A percentile compares a stretch with the other conserved stretches of the same genome.
Conservation (phyloP, 30 jellyfish, hydroid and myxozoan genomes). For the Hydractinia echinata region DNA sequence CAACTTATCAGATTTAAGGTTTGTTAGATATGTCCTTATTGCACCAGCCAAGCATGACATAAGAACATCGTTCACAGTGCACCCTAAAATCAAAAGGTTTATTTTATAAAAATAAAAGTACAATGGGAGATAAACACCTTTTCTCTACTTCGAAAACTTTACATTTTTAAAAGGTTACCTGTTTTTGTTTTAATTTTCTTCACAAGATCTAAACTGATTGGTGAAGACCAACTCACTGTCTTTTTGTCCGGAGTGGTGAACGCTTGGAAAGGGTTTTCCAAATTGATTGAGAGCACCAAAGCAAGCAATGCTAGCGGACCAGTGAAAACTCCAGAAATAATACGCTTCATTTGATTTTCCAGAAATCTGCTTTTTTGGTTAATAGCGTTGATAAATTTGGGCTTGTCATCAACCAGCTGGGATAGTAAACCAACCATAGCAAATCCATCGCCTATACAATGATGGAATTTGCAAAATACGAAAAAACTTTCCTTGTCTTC, state of each 20-base stretch:
- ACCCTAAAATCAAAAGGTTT: constrained; percentile 29
- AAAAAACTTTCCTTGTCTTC: constrained; percentile 49
- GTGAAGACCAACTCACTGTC: constrained; percentile 89
- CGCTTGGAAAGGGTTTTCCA: constrained; percentile 80
- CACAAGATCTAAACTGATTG: constrained; percentile 55
- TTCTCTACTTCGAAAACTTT: neutral
- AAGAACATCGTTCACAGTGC: constrained; percentile 92
- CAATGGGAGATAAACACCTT: neutral
- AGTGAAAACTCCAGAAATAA: constrained; percentile 66
- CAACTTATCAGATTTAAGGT: constrained; percentile 48
- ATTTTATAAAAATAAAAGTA: neutral
- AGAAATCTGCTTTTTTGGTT: constrained; percentile 56
- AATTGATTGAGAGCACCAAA: constrained; percentile 58
- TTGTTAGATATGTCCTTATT: constrained; percentile 61
- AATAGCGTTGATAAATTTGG: constrained; percentile 64
- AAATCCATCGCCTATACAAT: constrained; percentile 96
- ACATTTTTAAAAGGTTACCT: constrained; percentile 42
- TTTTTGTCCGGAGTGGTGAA: constrained; percentile 59
- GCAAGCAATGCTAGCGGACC: constrained; percentile 88
- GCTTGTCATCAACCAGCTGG: constrained; percentile 80
- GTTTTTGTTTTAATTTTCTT: constrained; percentile 55
- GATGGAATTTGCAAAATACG: constrained; percentile 71
- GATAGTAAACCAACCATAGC: constrained; percentile 90
- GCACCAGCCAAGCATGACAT: constrained; percentile 95
- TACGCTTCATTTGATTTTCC: constrained; percentile 69